Percentiles rank a stretch among this genome's conserved stretches.
Conservation (phyloP, 2,888 invertebrate genomes). For the Caenorhabditis angaria region DNA sequence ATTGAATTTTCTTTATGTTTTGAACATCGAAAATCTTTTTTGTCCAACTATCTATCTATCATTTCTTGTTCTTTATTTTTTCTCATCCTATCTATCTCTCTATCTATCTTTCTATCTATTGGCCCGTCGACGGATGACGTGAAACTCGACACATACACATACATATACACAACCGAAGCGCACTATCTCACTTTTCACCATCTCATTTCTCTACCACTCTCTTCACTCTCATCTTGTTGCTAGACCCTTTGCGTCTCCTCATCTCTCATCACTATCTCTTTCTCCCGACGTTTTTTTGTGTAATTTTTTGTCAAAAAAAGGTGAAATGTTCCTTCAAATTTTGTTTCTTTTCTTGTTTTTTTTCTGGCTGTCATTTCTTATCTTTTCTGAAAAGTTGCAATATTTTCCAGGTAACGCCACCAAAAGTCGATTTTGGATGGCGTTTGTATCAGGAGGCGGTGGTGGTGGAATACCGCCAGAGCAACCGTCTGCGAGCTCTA, state of each 20-base stretch:
- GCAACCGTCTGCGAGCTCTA: slow-evolving; percentile 12
- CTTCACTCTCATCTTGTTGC: not conserved
- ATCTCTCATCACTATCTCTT: not conserved
- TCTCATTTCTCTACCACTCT: not conserved
- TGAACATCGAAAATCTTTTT: not conserved
- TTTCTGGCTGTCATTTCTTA: not conserved
- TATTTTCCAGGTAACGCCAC: slow-evolving; percentile 2
- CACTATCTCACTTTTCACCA: not conserved
- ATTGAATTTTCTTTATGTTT: not conserved
- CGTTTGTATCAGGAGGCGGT: slow-evolving; percentile 49
- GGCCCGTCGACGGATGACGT: slow-evolving; percentile 1
- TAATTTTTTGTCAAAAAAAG: slow-evolving; percentile 2
- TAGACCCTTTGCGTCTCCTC: slow-evolving; percentile 10
- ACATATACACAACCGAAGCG: too few species aligned
- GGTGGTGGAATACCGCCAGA: slow-evolving; percentile 42
- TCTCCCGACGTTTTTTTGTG: slow-evolving; percentile 1
- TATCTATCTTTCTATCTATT: too few species aligned
- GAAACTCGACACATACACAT: not conserved
- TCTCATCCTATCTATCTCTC: too few species aligned
- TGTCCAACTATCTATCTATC: not conserved
- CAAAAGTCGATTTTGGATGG: too few species aligned
- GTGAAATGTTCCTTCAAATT: not conserved
- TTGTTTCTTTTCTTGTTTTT: not conserved
- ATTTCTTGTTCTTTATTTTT: too few species aligned
- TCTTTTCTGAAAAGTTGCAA: not conserved